phyloP scores from a whole-genome alignment of 2,797 vertebrate genomes.

The Cynodonichthys magdalenae region DNA sequence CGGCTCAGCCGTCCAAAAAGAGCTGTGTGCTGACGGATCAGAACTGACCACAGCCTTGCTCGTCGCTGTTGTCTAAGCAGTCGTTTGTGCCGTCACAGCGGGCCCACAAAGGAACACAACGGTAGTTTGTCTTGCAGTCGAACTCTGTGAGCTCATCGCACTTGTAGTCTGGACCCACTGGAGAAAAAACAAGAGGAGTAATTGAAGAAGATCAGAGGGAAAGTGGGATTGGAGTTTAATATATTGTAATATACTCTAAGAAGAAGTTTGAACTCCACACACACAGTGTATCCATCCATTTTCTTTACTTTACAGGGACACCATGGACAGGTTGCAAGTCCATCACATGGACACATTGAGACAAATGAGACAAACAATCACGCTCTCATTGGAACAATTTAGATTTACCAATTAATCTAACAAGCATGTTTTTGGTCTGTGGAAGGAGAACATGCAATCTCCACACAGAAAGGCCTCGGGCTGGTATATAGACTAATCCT shows the following conservation, averaged over 20 bases:
- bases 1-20: not conserved
- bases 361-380: constrained; percentile 2
- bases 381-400: no score
- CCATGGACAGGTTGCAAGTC: no score
- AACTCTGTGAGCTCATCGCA: constrained; percentile 77
- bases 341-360: no score
- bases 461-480: no score
- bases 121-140: constrained; percentile 78
- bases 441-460: no score
- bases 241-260: not conserved
- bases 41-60: constrained; percentile 77
- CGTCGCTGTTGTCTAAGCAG: constrained; percentile 80
- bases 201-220: constrained; percentile 1
- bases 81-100: constrained; percentile 76
- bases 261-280: not conserved
- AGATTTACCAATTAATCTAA: no score
- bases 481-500: no score
- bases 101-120: constrained; percentile 77
- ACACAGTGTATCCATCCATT: no score
- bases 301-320: no score
- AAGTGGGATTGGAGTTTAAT: not conserved
- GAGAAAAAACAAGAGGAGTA: constrained; percentile 4
- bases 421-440: no score
- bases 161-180: constrained; percentile 74
- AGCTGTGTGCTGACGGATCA: not conserved